Conservation (phyloP, 2,888 invertebrate species). For the Ophion ventricosus region DNA sequence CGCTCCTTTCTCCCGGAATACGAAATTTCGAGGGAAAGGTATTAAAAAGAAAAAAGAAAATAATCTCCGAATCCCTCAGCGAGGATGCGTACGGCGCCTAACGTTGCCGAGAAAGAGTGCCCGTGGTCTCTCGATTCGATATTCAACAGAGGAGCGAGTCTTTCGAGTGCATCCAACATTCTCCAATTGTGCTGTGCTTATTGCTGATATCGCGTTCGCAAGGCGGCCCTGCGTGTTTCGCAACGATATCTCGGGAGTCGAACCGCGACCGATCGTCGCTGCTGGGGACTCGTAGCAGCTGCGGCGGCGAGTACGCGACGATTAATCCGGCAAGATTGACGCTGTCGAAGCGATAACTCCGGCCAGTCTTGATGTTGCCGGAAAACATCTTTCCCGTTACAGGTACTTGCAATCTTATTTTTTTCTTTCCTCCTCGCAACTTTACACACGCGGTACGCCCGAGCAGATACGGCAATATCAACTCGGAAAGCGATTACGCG, state of each 20-base stretch:
- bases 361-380: constrained; percentile 81
- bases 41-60: too few relatives aligned
- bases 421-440: not conserved
- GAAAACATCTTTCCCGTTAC: constrained; percentile 83
- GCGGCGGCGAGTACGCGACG: constrained; percentile 11
- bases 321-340: constrained; percentile 38
- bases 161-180: too few relatives aligned
- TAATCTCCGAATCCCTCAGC: not conserved
- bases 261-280: not conserved
- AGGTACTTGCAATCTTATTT: constrained; percentile 71
- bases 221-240: not conserved
- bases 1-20: not conserved
- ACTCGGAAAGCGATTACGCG: too few relatives aligned
- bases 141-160: too few relatives aligned
- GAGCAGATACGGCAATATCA: too few relatives aligned
- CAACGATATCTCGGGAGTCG: not conserved
- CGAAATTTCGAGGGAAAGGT: not conserved
- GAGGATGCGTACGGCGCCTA: not conserved
- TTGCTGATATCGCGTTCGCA: not conserved
- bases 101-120: not conserved
- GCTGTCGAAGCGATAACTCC: constrained; percentile 31
- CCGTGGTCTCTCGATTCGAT: too few relatives aligned
- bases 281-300: not conserved
- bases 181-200: too few relatives aligned
- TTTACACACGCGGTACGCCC: too few relatives aligned